Evolutionary conservation across 1,140 invertebrate genomes (phyloP).

Genomic region (Batillaria attramentaria): DNA sequence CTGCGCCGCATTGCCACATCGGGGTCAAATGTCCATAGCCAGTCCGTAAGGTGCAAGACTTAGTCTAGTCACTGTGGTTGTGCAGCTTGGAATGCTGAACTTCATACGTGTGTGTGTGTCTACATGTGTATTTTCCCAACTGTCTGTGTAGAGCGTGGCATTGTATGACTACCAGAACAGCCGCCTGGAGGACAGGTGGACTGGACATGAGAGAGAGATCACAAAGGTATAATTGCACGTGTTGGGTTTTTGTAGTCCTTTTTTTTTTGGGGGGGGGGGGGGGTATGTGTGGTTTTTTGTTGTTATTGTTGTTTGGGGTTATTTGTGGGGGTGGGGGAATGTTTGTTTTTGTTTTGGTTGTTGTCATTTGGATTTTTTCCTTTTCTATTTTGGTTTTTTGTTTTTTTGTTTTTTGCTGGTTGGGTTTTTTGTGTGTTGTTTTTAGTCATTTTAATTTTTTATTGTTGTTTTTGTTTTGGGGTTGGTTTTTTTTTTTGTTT

Average conservation of each 20-base stretch:
- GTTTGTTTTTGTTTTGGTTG: too few species aligned
- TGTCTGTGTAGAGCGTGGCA: slow-evolving; percentile 50
- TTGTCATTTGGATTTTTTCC: neutral
- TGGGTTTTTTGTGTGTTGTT: neutral
- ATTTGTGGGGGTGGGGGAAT: too few species aligned
- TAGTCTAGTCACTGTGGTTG: too few species aligned
- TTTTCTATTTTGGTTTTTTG: too few species aligned
- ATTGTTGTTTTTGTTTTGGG: too few species aligned
- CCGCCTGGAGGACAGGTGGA: slow-evolving; percentile 57
- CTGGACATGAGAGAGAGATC: slow-evolving; percentile 64
- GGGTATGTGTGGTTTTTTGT: too few species aligned
- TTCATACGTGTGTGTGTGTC: neutral
- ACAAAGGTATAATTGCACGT: slow-evolving; percentile 57
- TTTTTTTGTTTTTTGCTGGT: neutral
- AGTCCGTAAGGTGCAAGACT: too few species aligned
- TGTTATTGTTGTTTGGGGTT: neutral
- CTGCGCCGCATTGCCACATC: too few species aligned
- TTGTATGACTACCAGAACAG: slow-evolving; percentile 61
- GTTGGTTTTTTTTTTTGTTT: neutral
- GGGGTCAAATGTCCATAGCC: too few species aligned
- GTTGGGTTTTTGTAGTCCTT: neutral
- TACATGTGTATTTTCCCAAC: neutral
- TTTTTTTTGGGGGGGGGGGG: too few species aligned
- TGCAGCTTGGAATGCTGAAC: neutral
- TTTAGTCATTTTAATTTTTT: too few species aligned